Conservation (phyloP, 2,888 invertebrate genomes). For the Gonocerus acuteangulatus region DNA sequence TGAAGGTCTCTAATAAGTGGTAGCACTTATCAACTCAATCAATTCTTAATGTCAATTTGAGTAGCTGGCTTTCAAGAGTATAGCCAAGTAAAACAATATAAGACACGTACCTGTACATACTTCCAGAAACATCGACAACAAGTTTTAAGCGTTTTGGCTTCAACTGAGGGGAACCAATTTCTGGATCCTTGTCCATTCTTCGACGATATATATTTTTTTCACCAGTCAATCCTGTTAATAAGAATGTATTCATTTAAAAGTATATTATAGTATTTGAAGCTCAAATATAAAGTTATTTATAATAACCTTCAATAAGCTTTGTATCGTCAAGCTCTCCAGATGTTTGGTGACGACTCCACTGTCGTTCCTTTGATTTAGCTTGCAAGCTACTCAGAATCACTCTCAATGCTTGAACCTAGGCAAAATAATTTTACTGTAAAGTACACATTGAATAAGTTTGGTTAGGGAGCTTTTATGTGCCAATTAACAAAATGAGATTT, state of each 20-base stretch:
- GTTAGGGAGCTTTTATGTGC: too few species aligned
- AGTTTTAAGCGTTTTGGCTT: constrained; percentile 81
- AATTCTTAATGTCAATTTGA: too few species aligned
- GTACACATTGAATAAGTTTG: too few species aligned
- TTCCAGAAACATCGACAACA: constrained; percentile 89
- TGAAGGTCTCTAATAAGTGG: too few species aligned
- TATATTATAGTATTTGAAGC: background rate
- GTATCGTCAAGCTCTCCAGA: constrained; percentile 91
- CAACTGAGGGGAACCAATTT: constrained; percentile 75
- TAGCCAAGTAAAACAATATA: too few species aligned
- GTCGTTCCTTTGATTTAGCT: constrained; percentile 87
- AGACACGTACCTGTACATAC: constrained; percentile 83
- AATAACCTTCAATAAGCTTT: constrained; percentile 81
- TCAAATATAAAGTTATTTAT: background rate
- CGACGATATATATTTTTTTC: constrained; percentile 85
- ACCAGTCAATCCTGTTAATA: constrained; percentile 63
- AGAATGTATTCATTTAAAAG: background rate
- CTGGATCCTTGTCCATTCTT: constrained; percentile 77
- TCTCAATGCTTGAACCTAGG: constrained; percentile 68
- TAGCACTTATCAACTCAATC: too few species aligned
- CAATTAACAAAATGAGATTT: too few species aligned
- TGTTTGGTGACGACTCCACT: constrained; percentile 90
- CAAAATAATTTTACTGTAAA: background rate
- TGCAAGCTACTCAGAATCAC: constrained; percentile 79
- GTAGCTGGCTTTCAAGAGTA: too few species aligned